These are phyloP conservation scores for Synodontis membranacea DNA, from an alignment of 2,113 vertebrate genomes.

Conservation along the genomic window DNA sequence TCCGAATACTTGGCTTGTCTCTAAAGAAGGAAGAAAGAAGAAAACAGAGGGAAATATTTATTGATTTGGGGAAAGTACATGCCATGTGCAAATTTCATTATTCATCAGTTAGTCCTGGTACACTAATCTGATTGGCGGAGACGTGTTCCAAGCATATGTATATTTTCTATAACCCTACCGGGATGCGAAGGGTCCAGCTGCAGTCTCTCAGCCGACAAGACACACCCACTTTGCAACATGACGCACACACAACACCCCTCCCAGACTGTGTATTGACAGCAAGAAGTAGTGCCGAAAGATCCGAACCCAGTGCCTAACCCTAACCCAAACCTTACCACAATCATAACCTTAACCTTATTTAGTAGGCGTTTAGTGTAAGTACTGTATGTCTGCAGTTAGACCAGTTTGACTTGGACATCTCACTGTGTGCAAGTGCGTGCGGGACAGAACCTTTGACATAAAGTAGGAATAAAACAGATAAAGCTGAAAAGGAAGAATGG, in stretches of 20 bases:
- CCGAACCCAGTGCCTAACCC: no score
- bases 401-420: neutral
- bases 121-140: neutral
- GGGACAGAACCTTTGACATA: neutral
- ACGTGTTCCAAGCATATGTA: neutral
- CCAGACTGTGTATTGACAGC: no score
- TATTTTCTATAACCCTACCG: neutral
- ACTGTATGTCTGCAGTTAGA: no score
- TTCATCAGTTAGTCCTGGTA: neutral
- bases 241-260: no score
- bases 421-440: no score
- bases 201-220: no score
- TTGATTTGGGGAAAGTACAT: neutral
- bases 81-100: neutral
- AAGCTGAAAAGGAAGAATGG: neutral
- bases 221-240: no score
- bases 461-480: neutral
- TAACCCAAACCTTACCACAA: no score
- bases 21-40: conserved; percentile 67
- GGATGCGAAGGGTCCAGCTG: no score
- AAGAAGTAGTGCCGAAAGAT: no score
- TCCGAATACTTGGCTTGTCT: conserved; percentile 98
- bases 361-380: no score
- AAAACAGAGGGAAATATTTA: neutral
- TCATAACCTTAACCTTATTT: no score